Conservation (phyloP, 2,888 invertebrate genomes). For the Xestia xanthographa region DNA sequence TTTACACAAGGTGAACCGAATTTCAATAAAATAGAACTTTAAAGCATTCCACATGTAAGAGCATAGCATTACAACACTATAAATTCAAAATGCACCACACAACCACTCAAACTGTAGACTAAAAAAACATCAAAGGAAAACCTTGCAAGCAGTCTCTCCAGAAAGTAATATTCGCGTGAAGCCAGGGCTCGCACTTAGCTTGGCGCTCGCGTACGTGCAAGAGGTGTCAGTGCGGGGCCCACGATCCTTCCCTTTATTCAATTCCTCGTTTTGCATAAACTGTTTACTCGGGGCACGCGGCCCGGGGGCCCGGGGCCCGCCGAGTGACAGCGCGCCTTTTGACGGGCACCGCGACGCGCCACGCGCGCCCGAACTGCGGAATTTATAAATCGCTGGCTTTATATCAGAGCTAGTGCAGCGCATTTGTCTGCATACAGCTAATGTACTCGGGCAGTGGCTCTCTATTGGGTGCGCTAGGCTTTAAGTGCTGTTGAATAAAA, state of each 20-base stretch:
- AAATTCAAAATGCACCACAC: slow-evolving; percentile 6
- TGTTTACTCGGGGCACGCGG: slow-evolving; percentile 77
- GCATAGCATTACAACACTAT: neutral
- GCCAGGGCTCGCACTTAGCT: slow-evolving; percentile 31
- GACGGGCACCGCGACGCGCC: slow-evolving; percentile 44
- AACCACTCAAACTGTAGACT: neutral
- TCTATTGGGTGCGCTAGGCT: neutral
- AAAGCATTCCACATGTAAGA: neutral
- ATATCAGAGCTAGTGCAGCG: slow-evolving; percentile 5
- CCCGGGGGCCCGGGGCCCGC: slow-evolving; percentile 49
- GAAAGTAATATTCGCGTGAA: slow-evolving; percentile 24
- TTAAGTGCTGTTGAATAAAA: neutral
- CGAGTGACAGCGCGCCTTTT: slow-evolving; percentile 68
- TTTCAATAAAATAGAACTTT: neutral
- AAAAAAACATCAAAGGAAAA: slow-evolving; percentile 7
- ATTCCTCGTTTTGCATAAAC: slow-evolving; percentile 87
- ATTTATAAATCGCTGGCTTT: slow-evolving; percentile 56
- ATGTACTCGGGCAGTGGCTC: slow-evolving; percentile 4
- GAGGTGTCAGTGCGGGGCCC: slow-evolving; percentile 64
- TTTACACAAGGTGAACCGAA: neutral
- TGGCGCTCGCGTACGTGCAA: slow-evolving; percentile 66
- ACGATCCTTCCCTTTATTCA: slow-evolving; percentile 83
- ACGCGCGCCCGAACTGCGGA: slow-evolving; percentile 4
- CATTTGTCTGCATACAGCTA: slow-evolving; percentile 10
- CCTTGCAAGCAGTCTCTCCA: neutral